phyloP scores from a whole-genome alignment of 2,797 vertebrate genomes.

The Gambelia wislizenii region DNA sequence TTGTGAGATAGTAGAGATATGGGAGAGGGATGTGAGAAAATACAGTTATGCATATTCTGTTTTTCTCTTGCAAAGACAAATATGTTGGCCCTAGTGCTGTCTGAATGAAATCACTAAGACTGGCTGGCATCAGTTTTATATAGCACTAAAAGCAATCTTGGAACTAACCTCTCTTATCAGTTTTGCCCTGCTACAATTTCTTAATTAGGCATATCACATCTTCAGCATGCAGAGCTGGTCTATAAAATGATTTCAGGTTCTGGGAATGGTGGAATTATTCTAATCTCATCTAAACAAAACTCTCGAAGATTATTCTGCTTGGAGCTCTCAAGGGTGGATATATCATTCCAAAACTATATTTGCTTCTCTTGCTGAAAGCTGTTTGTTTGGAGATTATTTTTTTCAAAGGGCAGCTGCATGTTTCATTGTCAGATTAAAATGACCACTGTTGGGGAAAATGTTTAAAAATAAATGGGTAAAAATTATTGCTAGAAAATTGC shows the following conservation, averaged over 20 bases:
- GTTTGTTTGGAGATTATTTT: conserved; percentile 27
- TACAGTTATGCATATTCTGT: neutral
- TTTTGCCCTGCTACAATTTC: conserved; percentile 5
- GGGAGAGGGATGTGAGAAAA: neutral
- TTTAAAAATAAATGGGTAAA: conserved; percentile 12
- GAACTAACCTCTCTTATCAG: neutral
- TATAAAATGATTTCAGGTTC: conserved; percentile 44
- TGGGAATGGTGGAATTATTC: conserved; percentile 30
- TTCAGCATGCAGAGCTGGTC: neutral
- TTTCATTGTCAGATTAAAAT: neutral
- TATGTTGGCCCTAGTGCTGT: conserved; percentile 24
- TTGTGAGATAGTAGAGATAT: neutral
- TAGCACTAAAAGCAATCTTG: conserved; percentile 33
- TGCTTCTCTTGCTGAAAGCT: conserved; percentile 26
- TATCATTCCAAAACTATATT: conserved; percentile 1
- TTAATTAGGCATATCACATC: conserved; percentile 47
- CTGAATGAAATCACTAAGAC: neutral
- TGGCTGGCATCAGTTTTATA: conserved; percentile 4
- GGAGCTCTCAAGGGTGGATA: neutral
- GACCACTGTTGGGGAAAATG: neutral
- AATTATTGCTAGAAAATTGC: conserved; percentile 8
- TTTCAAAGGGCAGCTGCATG: conserved; percentile 28
- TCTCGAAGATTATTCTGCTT: conserved; percentile 21
- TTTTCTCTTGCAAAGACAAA: conserved; percentile 45
- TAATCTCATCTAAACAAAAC: conserved; percentile 42